A percentile compares a stretch with the other conserved stretches of the same genome.
Evolutionary conservation across 2,888 invertebrate genomes (phyloP).

Genomic region (Amphiduros pacificus): DNA sequence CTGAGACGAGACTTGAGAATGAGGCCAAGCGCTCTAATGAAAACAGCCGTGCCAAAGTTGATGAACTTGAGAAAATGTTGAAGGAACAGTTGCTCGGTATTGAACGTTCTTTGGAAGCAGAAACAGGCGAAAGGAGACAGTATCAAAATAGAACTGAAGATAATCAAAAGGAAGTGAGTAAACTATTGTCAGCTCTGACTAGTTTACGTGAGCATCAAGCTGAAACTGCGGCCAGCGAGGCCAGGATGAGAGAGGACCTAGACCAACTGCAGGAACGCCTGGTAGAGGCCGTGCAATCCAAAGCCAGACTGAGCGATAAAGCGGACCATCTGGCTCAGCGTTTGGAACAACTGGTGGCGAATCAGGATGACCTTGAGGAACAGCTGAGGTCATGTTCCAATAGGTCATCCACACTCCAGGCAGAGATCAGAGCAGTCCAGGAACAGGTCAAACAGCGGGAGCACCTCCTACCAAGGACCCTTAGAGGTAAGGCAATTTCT

Average conservation of each 20-base stretch:
- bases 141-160: constrained; percentile 2
- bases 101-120: not conserved
- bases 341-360: not conserved
- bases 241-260: not conserved
- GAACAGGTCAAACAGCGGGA: not conserved
- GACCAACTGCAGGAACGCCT: not conserved
- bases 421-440: too few relatives aligned
- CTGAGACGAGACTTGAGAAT: not conserved
- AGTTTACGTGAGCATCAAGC: constrained; percentile 10
- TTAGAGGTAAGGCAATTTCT: constrained; percentile 1
- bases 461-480: constrained; percentile 3
- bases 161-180: not conserved
- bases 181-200: not conserved
- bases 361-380: too few relatives aligned
- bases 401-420: too few relatives aligned
- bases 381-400: too few relatives aligned
- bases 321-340: not conserved
- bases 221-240: not conserved
- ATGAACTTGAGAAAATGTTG: not conserved
- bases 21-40: not conserved
- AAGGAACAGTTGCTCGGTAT: not conserved
- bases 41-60: not conserved
- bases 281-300: too few relatives aligned
- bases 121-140: not conserved
- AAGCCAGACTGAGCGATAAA: not conserved